Evolutionary conservation across 2,888 invertebrate species (phyloP), one percentile per base, ranked within the genome.

Genomic region (Priocnemis perturbator): DNA sequence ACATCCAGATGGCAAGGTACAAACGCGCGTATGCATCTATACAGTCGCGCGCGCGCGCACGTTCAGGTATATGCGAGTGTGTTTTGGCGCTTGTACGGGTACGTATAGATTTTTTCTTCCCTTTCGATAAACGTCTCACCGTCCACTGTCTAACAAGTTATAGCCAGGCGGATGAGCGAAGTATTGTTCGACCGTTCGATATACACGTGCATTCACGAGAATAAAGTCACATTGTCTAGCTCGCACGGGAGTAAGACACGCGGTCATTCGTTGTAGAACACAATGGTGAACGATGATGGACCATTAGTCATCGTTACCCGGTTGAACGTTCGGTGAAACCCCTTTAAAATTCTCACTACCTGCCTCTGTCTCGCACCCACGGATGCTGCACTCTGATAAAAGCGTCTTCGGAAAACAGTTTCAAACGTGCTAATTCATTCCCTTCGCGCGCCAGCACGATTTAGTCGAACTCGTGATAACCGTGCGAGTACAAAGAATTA

Each of bases 221-320:
- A 76, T 64, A 69, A 76, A 79, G 72, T 76, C 67, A 64, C 78
- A 71, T 70, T 74, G 79, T 74, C 76, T 63, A 64, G 52, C 64
- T 60, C n/a, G 60, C 58, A 73, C 64, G 61, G 59, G 73, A 76
- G 71, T 65, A 74, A 78, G 73, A 71, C 71, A 70, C 60, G 44
- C 45, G 52, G 68, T 60, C 69, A 71, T 75, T 69, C 74, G 69
- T 73, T 71, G 61, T 56, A 53, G 21, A 19, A 47, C 60, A 66
- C 74, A 74, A 79, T 68, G 68, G 75, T 66, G 74, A 73, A 73
- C 73, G 72, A 79, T 74, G 79, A 78, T 64, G 69, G 69, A 64
- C 68, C 77, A 73, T 76, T 76, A 72, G 67, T 79, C 71, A 73
- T 61, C 37, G 71, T 57, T 63, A 20, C 23, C 50, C 50, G 19